Percentiles rank a stretch among this genome's conserved stretches.
Conservation (phyloP, 2,888 invertebrate genomes). For the Machimus atricapillus region DNA sequence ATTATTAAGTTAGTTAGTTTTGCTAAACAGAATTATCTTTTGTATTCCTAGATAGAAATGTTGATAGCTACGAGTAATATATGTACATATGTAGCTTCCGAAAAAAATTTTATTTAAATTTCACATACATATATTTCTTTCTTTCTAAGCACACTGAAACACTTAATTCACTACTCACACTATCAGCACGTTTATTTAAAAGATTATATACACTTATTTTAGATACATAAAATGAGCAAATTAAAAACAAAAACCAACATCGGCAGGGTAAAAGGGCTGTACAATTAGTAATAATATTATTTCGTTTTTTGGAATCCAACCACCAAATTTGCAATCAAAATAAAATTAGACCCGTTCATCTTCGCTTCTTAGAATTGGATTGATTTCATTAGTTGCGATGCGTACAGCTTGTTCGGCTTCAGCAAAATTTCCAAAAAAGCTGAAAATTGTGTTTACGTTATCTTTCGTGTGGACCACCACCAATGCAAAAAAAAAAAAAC, state of each 20-base stretch:
- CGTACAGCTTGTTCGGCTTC: conserved; percentile 4
- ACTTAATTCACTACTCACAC: neutral
- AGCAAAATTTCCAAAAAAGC: neutral
- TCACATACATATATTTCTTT: too few relatives aligned
- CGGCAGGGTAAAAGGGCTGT: neutral
- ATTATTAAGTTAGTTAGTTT: too few relatives aligned
- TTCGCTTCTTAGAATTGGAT: neutral
- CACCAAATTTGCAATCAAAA: neutral
- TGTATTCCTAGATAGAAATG: too few relatives aligned
- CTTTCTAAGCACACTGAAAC: neutral
- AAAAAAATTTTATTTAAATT: too few relatives aligned
- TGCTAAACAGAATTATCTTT: too few relatives aligned
- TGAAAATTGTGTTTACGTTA: neutral
- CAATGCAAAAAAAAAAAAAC: neutral
- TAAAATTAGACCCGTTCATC: neutral
- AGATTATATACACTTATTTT: neutral
- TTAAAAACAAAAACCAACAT: neutral
- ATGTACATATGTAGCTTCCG: too few relatives aligned
- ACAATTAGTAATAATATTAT: neutral
- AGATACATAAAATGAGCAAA: neutral
- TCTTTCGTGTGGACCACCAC: conserved; percentile 14
- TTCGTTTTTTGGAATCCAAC: neutral
- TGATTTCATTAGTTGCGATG: conserved; percentile 36
- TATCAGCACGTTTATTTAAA: neutral
- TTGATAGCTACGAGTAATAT: too few relatives aligned